These are phyloP conservation scores for Planiliza haematocheilus DNA, from an alignment of 2,113 vertebrate genomes.

Conservation along the genomic window DNA sequence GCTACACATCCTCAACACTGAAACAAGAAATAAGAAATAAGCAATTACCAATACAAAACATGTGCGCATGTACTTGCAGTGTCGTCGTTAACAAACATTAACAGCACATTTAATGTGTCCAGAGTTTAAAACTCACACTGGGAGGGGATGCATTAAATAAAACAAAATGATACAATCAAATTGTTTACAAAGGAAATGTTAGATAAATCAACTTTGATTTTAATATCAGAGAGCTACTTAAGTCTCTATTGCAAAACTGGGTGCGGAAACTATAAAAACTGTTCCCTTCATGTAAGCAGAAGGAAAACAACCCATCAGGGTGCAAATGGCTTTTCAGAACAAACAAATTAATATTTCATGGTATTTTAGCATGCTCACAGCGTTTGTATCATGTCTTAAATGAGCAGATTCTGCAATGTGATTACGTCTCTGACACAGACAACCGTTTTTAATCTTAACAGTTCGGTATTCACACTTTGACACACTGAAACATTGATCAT, in stretches of 20 bases:
- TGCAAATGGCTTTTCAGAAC: constrained; percentile 43
- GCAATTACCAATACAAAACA: constrained; percentile 1
- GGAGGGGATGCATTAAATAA: background rate
- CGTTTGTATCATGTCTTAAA: constrained; percentile 22
- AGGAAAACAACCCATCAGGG: constrained; percentile 43
- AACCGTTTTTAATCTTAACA: background rate
- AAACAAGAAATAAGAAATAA: constrained; percentile 4
- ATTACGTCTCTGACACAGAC: background rate
- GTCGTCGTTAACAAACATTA: background rate
- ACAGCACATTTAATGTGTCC: background rate
- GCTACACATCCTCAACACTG: constrained; percentile 2
- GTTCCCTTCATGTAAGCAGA: constrained; percentile 18
- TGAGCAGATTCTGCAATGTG: background rate
- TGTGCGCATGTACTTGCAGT: background rate
- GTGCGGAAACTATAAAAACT: constrained; percentile 19
- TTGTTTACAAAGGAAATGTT: too few species aligned
- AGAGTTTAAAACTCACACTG: background rate
- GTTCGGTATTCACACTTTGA: background rate
- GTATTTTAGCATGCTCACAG: constrained; percentile 31
- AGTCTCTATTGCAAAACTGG: constrained; percentile 20
- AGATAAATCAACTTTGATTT: constrained; percentile 19
- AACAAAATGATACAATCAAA: constrained; percentile 21
- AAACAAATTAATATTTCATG: constrained; percentile 55
- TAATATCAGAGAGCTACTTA: constrained; percentile 19
- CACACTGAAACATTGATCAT: background rate